Base-by-base conservation (phyloP, 2,797 vertebrate species). In the Otolemur crassicaudatus region DNA sequence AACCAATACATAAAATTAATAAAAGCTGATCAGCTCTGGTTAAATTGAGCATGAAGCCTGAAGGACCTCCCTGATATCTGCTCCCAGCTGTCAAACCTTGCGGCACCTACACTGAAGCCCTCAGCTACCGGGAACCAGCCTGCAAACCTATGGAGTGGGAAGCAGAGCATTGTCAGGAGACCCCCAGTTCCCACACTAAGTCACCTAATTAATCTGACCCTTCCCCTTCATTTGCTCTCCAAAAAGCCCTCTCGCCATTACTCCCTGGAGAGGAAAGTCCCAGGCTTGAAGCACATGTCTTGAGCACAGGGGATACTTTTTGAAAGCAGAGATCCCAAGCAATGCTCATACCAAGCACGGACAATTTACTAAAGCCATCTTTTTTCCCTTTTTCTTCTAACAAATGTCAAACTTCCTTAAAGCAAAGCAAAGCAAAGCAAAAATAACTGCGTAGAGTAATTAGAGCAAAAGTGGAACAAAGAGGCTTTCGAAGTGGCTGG, bases 371-470 rank as follows among this genome's bases (percentile, higher is more conserved):
- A 77, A 25, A 87, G 17, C 67, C 72, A 77, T n/a, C 60, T n/a
- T 82, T 34, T 46, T 53, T 49, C 29, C n/a, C 29, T 67, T 86
- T 67, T 58, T 37, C 25, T 76, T 94, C 84, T 90, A 91, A 91
- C 14, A 92, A 92, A 63, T 16, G 3, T 91, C 70, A 91, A 88
- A 92, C 29, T 94, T 92, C 53, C 69, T 89, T 46, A 94, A 94
- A 90, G 72, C 43, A 91, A 92, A 77, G 61, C 85, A 87, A 95
- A 95, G 25, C 37, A 90, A 87, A 96, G 31, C 53, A 75, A 81
- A 94, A 93, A 31, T 61, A 70, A 76, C 0, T 0, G 4, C 73
- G 49, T 61, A 34, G 69, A 69, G 72, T 69, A 91, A 89, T 89
- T n/a, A 93, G 16, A 75, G 13, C 40, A 93, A 49, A 90, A 73